Evolutionary conservation across 1,140 invertebrate genomes (phyloP).

Genomic region (Linepithema humile): DNA sequence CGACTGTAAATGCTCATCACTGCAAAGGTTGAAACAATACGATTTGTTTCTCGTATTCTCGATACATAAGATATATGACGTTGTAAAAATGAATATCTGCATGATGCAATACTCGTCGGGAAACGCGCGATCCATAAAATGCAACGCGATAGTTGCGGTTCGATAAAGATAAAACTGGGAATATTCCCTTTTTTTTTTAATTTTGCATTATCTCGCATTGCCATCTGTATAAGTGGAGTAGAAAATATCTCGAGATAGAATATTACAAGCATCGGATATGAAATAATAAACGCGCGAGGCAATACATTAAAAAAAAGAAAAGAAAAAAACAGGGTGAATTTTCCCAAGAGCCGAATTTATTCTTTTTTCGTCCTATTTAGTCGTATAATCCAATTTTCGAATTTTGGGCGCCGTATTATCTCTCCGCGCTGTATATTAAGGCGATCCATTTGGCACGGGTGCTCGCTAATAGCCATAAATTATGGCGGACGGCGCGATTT

Average conservation of each 20-base stretch:
- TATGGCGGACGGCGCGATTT: neutral
- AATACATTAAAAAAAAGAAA: too few relatives aligned
- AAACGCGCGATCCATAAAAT: neutral
- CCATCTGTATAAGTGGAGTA: neutral
- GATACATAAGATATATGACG: neutral
- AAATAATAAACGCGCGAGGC: too few relatives aligned
- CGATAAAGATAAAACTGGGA: neutral
- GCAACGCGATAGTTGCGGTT: neutral
- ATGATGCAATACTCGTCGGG: neutral
- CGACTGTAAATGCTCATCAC: too few relatives aligned
- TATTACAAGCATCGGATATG: neutral
- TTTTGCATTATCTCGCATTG: neutral
- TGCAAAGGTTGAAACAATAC: too few relatives aligned
- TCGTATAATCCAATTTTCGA: neutral
- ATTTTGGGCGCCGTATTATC: slow-evolving; percentile 7
- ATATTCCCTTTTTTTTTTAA: neutral
- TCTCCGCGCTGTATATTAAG: neutral
- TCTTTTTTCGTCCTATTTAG: too few relatives aligned
- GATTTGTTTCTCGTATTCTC: neutral
- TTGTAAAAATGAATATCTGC: neutral
- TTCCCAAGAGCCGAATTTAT: too few relatives aligned
- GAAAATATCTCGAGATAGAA: neutral
- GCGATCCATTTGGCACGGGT: slow-evolving; percentile 29
- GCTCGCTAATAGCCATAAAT: neutral
- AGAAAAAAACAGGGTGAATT: too few relatives aligned